phyloP scores from a whole-genome alignment of 2,888 invertebrate species.

The Apamea epomidion region DNA sequence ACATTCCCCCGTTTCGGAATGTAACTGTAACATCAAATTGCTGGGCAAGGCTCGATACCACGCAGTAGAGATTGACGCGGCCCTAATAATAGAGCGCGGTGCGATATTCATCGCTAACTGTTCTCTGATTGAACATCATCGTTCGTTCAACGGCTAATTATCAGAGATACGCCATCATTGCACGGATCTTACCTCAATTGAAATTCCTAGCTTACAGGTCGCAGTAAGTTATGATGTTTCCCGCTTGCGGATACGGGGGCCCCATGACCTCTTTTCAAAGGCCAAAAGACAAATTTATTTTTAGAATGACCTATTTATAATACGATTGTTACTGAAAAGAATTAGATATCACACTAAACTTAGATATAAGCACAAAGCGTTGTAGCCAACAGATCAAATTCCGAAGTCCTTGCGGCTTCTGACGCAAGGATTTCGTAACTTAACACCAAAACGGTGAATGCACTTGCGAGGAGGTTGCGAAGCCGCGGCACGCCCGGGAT shows the following conservation, averaged over 20 bases:
- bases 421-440: conserved; percentile 81
- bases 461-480: conserved; percentile 78
- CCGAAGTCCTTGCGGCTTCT: conserved; percentile 69
- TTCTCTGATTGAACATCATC: conserved; percentile 82
- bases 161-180: conserved; percentile 73
- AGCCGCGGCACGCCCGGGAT: conserved; percentile 75
- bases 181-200: conserved; percentile 70
- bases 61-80: conserved; percentile 75
- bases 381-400: conserved; percentile 64
- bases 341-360: conserved; percentile 46
- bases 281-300: conserved; percentile 8
- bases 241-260: conserved; percentile 50
- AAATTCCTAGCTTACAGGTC: conserved; percentile 69
- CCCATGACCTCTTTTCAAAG: conserved; percentile 20
- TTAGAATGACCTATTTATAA: conserved; percentile 33
- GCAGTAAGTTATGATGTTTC: conserved; percentile 48
- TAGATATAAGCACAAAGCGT: conserved; percentile 57
- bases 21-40: conserved; percentile 82
- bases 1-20: conserved; percentile 70
- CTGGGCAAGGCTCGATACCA: conserved; percentile 72
- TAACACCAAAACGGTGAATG: conserved; percentile 79
- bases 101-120: conserved; percentile 86
- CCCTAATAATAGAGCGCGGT: conserved; percentile 82
- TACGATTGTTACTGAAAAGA: conserved; percentile 45
- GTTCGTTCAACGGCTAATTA: conserved; percentile 79